Base-by-base conservation (phyloP, 1,140 invertebrate genomes). In the Cyphomyrmex costatus region DNA sequence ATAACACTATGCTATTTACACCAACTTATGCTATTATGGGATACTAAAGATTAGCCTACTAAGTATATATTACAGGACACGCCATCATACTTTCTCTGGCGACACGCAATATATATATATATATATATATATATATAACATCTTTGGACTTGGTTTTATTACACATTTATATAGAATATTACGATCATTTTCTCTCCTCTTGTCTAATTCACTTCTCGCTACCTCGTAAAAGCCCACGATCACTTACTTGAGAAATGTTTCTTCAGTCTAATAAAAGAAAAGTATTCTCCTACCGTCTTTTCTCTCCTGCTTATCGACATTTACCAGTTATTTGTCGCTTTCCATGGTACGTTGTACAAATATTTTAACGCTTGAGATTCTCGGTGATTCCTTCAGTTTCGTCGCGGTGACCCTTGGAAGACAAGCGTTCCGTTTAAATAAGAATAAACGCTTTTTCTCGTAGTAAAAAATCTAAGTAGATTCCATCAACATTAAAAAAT, bases 61-160 rank as follows among this genome's bases (percentile, higher is more conserved):
- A 94, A 92, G 91, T 94, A 95, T 95, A 95, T 95, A 93, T 95
- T 95, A 95, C 94, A 95, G 87, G 82, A 91, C 91, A 91, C 92
- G 92, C 90, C 90, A 90, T 92, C 88, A 71, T 74, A 91, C 86
- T 89, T 90, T 89, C 80, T 87, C 68, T 84, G 88, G 86, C 91
- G 88, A 92, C 91, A 94, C 89, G 93, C 91, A 91, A 68, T 89
- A 93, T 94, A 94, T 42, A 42, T 42, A 42, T 42, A 42, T 42
- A 36, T 30, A 30, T 42, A 42, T 42, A 36, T 30, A 30, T 2
- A 30, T 30, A 30, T 94, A 93, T 94, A 95, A 95, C 95, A 95
- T 95, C 95, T 95, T 95, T 95, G 95, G 95, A 93, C 93, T 95
- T 92, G 92, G 93, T 94, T 83, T 95, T 93, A 95, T 95, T 95